Conservation (phyloP, 1,140 invertebrate species). For the Psix sp. region DNA sequence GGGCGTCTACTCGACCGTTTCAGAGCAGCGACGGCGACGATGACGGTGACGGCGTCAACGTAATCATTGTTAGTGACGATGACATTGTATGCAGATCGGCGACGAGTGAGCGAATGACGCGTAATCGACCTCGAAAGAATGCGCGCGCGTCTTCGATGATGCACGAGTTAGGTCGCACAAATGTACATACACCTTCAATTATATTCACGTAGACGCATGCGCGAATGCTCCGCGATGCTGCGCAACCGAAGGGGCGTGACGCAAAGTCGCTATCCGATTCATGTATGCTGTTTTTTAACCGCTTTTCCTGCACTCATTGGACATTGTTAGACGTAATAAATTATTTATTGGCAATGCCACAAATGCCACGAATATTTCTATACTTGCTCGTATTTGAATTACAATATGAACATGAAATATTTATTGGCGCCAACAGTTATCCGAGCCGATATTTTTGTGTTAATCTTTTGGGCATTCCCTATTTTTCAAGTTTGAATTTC, state of each 20-base stretch:
- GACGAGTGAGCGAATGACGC: conserved; percentile 37
- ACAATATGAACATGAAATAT: too few relatives aligned
- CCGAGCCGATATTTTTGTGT: too few relatives aligned
- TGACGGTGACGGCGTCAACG: too few relatives aligned
- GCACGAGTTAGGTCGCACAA: conserved; percentile 30
- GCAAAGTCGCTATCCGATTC: conserved; percentile 35
- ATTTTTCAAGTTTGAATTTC: too few relatives aligned
- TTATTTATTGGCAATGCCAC: conserved; percentile 27
- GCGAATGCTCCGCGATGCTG: conserved; percentile 9
- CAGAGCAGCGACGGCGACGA: too few relatives aligned
- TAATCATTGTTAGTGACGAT: conserved; percentile 37
- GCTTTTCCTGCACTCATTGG: conserved; percentile 16
- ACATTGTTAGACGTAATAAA: conserved; percentile 30
- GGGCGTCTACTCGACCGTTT: too few relatives aligned
- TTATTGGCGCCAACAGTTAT: too few relatives aligned
- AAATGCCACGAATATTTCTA: conserved; percentile 9
- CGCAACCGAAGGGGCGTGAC: conserved; percentile 33
- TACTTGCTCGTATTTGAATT: conserved; percentile 18
- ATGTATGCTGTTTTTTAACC: conserved; percentile 28
- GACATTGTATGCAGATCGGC: conserved; percentile 50
- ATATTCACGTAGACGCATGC: conserved; percentile 25
- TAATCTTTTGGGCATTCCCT: too few relatives aligned
- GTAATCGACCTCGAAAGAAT: conserved; percentile 55
- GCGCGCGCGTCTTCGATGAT: conserved; percentile 51
- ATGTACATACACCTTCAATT: conserved; percentile 45